Evolutionary conservation across 2,113 vertebrate species (phyloP).

Genomic region (Coreoperca whiteheadi): DNA sequence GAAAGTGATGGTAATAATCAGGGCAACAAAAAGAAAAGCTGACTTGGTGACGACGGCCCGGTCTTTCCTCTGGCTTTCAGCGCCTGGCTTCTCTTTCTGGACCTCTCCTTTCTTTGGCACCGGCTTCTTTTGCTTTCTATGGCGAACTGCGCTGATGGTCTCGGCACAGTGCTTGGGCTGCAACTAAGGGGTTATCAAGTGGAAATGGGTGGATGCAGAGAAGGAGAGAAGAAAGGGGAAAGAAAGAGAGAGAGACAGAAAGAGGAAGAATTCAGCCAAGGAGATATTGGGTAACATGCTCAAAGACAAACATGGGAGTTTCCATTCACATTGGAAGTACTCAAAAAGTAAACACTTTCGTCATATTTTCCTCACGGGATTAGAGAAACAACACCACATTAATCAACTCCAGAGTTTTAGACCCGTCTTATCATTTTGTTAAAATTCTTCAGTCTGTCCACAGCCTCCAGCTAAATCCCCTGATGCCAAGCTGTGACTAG

Average conservation of each 20-base stretch:
- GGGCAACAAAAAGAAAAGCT: conserved; percentile 54
- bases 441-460: conserved; percentile 27
- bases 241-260: background rate
- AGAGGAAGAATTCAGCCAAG: background rate
- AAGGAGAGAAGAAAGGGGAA: background rate
- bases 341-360: conserved; percentile 28
- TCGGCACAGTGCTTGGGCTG: conserved; percentile 91
- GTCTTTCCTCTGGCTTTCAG: conserved; percentile 92
- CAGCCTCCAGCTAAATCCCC: conserved; percentile 26
- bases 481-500: conserved; percentile 17
- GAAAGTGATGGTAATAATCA: background rate
- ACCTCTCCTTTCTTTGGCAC: conserved; percentile 87
- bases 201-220: conserved; percentile 12
- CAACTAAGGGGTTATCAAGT: conserved; percentile 81
- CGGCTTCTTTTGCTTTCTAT: conserved; percentile 88
- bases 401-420: conserved; percentile 43
- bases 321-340: background rate
- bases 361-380: conserved; percentile 45
- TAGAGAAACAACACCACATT: conserved; percentile 24
- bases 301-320: conserved; percentile 39
- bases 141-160: conserved; percentile 90
- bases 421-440: conserved; percentile 31
- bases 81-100: conserved; percentile 90
- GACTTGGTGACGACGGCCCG: conserved; percentile 90
- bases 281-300: conserved; percentile 16